Percentiles rank a stretch among this genome's conserved stretches.
phyloP scores from a whole-genome alignment of 2,797 vertebrate species.

The Arctocebus calabarensis region DNA sequence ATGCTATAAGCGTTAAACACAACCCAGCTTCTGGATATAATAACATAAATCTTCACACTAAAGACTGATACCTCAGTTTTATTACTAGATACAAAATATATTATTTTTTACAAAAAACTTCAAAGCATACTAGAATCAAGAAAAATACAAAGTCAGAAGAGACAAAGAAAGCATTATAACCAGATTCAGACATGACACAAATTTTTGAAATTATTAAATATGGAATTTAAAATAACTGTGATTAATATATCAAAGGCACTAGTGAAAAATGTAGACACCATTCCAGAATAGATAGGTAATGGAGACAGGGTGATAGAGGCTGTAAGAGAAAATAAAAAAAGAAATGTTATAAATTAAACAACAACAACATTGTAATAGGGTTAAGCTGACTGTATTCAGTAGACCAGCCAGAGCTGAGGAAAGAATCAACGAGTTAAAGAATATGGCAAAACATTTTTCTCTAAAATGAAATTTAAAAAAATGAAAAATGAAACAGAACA shows the following conservation, averaged over 20 bases:
- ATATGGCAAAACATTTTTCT: not conserved
- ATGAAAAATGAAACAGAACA: not conserved
- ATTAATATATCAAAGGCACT: not conserved
- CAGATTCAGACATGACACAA: not conserved
- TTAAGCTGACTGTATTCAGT: not conserved
- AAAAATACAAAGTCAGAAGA: not conserved
- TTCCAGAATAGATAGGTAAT: not conserved
- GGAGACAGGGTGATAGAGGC: not conserved
- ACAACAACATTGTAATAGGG: not conserved
- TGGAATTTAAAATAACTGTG: not conserved
- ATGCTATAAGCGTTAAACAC: not conserved
- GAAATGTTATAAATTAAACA: not conserved
- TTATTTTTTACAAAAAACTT: not conserved
- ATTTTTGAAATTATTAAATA: not conserved
- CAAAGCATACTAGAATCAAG: not conserved
- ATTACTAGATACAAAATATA: not conserved
- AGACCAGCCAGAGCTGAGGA: not conserved
- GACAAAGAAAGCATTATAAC: not conserved
- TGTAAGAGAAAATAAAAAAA: not conserved
- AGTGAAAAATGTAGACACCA: not conserved
- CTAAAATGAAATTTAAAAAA: not conserved
- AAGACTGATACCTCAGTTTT: not conserved
- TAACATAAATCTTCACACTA: not conserved
- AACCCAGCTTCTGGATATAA: not conserved
- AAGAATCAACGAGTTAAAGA: not conserved